Conservation (phyloP, 2,113 vertebrate species). For the Oriolus oriolus region DNA sequence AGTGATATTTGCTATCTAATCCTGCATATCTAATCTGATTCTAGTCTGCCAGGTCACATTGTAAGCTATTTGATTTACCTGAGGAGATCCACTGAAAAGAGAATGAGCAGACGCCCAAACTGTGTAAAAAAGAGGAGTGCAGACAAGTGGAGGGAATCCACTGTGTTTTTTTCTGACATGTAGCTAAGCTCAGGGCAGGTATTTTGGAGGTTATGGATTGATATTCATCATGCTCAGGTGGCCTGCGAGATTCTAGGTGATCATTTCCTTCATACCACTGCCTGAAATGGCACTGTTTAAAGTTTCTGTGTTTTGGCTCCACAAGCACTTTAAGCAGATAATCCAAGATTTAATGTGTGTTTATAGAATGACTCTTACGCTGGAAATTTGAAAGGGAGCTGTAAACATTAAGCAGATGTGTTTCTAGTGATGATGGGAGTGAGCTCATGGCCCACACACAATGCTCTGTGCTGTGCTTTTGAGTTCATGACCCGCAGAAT, state of each 20-base stretch:
- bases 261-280: not conserved
- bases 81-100: not conserved
- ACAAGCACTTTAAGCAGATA: not conserved
- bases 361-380: not conserved
- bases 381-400: not conserved
- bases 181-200: not conserved
- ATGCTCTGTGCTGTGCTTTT: not conserved
- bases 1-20: not conserved
- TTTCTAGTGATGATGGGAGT: not conserved
- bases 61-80: not conserved
- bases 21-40: not conserved
- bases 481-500: not conserved
- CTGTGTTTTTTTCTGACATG: not conserved
- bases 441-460: accelerated
- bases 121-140: not conserved
- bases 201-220: not conserved
- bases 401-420: not conserved
- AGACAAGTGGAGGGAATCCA: not conserved
- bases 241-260: not conserved
- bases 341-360: not conserved
- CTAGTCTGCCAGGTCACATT: not conserved
- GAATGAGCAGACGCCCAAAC: not conserved
- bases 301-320: not conserved
- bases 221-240: not conserved
- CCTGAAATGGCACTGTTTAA: not conserved